phyloP scores from a whole-genome alignment of 2,888 invertebrate species.

The Ecliptopera silaceata region DNA sequence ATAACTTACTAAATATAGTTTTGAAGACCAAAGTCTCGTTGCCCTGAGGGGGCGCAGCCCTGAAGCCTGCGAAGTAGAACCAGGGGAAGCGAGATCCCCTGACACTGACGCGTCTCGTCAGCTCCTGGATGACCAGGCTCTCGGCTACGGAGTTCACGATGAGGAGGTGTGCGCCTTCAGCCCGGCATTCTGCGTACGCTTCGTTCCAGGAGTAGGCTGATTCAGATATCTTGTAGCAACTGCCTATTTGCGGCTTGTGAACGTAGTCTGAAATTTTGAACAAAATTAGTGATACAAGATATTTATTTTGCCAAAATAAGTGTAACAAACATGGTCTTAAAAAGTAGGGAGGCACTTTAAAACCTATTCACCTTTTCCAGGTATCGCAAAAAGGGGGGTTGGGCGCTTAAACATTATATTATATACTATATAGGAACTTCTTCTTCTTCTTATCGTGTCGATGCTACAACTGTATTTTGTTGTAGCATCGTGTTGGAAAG shows the following conservation, averaged over 20 bases:
- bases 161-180: constrained; percentile 57
- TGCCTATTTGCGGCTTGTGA: constrained; percentile 48
- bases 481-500: no score
- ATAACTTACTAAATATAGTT: constrained; percentile 65
- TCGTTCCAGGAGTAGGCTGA: constrained; percentile 56
- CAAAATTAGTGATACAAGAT: neutral
- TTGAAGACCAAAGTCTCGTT: constrained; percentile 50
- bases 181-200: constrained; percentile 58
- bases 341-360: neutral
- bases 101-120: constrained; percentile 38
- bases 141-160: constrained; percentile 61
- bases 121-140: constrained; percentile 42
- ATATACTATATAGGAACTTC: no score
- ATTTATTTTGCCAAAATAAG: no score
- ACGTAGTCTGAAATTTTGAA: constrained; percentile 50
- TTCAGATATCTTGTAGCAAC: constrained; percentile 60
- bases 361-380: no score
- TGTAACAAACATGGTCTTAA: neutral
- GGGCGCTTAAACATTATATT: no score
- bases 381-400: no score
- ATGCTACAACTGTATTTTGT: no score
- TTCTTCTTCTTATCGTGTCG: no score
- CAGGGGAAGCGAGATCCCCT: constrained; percentile 31
- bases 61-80: constrained; percentile 60
- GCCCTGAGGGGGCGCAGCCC: constrained; percentile 46